Percentiles rank a stretch among this genome's conserved stretches.
Evolutionary conservation across 35 echinoderm and acorn worm species (phyloP).

Genomic region (Apostichopus parvimensis): DNA sequence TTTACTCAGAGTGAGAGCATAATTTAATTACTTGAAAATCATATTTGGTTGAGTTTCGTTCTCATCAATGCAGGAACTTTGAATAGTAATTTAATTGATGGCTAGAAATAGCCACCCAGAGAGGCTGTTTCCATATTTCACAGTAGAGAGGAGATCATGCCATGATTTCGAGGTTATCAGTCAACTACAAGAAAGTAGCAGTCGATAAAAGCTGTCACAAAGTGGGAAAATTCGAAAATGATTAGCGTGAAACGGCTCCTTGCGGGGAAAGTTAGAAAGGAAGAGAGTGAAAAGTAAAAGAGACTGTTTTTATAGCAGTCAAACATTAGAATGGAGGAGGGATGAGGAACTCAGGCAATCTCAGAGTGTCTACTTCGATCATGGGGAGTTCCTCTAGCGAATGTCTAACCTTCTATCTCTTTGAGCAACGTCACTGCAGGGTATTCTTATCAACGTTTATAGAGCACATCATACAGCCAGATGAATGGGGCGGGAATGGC

Average conservation of each 20-base stretch:
- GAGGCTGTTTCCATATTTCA: conserved; percentile 22
- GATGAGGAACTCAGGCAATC: no score
- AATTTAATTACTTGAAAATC: conserved; percentile 44
- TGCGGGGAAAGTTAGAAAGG: no score
- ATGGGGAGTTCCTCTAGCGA: no score
- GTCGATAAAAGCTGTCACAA: conserved; percentile 43
- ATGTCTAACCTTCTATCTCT: no score
- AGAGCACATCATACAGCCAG: no score
- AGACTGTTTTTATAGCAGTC: no score
- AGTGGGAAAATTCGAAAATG: conserved; percentile 19
- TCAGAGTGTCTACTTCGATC: no score
- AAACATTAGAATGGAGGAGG: no score
- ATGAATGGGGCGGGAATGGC: no score
- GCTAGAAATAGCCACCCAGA: conserved; percentile 32
- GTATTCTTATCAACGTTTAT: no score
- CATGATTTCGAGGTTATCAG: conserved; percentile 42
- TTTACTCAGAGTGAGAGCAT: conserved; percentile 35
- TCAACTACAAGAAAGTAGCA: background rate
- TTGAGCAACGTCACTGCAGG: no score
- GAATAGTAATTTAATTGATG: conserved; percentile 47
- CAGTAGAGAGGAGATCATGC: conserved; percentile 42
- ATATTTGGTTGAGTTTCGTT: conserved; percentile 30
- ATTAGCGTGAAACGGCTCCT: conserved; percentile 2
- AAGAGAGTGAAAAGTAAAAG: no score
- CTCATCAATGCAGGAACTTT: conserved; percentile 22